Base-by-base conservation (phyloP, 2,888 invertebrate species). In the Ypsolopha sequella region DNA sequence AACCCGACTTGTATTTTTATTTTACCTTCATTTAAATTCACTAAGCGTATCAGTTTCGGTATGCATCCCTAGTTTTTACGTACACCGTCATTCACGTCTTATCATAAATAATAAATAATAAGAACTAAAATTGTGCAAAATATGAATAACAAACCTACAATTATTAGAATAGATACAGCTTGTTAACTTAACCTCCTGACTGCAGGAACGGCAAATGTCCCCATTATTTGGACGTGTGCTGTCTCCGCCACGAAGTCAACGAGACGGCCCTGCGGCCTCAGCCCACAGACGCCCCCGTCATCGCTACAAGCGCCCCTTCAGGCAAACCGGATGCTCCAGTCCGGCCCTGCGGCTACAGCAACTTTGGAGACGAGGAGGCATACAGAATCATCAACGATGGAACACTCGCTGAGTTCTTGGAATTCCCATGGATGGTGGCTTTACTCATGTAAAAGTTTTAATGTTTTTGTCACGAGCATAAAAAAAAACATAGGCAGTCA, bases 371-470 rank as follows among this genome's bases (percentile, higher is more conserved):
- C 0, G 86, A 93, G 7, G 91, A 91, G 8, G 91, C 91, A 60
- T 79, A 91, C 48, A 92, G 93, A 50, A 90, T 89, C 4, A 88
- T 89, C 0, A 84, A 86, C 13, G 69, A 67, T 0, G 86, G 91
- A 58, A 87, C 88, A 51, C 92, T 93, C 65, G 84, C 93, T 0
- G 88, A 91, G 62, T 92, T 89, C 55, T 92, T 89, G 0, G 93
- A 93, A 73, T 92, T 91, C 63, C 92, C 92, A 0, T 93, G 93
- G 93, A 91, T 93, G 90, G 89, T 91, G 0, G 92, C 91, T 0
- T 72, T 92, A 46, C 65, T 91, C 51, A 73, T 65, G 63, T 62
- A 52, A 52, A 52, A 85, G 2, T 91, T 92, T 62, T 84, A 88
- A 6, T 64, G 85, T 6, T 92, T 79, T 61, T 9, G 13, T 14